A percentile compares a stretch with the other conserved stretches of the same genome.
phyloP scores from a whole-genome alignment of 1,140 invertebrate genomes.

The Portunus trituberculatus region DNA sequence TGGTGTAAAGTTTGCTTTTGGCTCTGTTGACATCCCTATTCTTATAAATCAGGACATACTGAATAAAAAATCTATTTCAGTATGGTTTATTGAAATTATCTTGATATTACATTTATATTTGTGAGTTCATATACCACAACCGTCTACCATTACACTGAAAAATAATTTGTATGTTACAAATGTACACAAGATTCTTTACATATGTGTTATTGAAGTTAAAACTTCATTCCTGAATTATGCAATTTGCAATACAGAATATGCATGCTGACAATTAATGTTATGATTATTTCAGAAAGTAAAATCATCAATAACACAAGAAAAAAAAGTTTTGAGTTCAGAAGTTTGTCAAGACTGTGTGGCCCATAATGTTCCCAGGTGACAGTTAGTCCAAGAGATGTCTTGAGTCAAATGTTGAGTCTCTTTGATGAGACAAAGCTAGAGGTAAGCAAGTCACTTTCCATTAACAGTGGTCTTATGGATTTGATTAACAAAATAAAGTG shows the following conservation, averaged over 20 bases:
- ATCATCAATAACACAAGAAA: no score
- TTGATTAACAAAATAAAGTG: not conserved
- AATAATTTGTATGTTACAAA: conserved; percentile 74
- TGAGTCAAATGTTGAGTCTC: conserved; percentile 35
- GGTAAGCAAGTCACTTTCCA: conserved; percentile 34
- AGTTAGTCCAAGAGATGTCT: conserved; percentile 65
- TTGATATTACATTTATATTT: conserved; percentile 69
- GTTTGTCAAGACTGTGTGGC: conserved; percentile 34
- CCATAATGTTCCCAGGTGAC: conserved; percentile 39
- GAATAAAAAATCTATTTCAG: conserved; percentile 53
- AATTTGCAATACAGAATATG: not conserved
- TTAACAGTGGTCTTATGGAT: not conserved
- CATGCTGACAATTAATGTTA: not conserved
- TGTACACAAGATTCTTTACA: conserved; percentile 73
- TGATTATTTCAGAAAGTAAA: not conserved
- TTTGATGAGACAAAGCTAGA: not conserved
- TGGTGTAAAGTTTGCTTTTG: conserved; percentile 70
- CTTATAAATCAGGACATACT: conserved; percentile 11
- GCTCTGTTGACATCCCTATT: conserved; percentile 68
- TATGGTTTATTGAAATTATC: conserved; percentile 58
- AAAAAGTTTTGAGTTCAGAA: not conserved
- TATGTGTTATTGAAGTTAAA: conserved; percentile 62
- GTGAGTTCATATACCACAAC: conserved; percentile 66
- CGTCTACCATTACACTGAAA: conserved; percentile 67
- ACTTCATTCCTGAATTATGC: conserved; percentile 41